Base-by-base conservation (phyloP, 2,113 vertebrate species). In the Sceloporus tristichus region DNA sequence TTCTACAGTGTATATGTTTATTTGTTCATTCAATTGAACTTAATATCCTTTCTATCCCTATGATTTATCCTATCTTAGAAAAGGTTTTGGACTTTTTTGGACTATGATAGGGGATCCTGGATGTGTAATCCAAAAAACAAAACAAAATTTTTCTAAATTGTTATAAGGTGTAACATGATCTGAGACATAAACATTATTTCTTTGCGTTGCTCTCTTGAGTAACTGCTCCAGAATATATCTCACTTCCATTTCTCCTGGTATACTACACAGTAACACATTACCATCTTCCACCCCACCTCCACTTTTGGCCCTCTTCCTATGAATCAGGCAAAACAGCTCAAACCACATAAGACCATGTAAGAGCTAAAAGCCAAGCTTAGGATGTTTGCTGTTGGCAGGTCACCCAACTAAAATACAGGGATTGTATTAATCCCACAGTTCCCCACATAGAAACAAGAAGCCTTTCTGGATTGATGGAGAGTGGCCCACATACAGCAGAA, bases 291-390 rank as follows among this genome's bases (percentile, higher is more conserved):
- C 54, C 23, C 21, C 21, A 4, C 66, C 42, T 59, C 73, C 21
- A 86, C 25, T 73, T 93, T 0, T 82, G 74, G 79, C 84, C n/a
- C 8, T 70, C 2, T 76, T 82, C 0, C 7, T 84, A 29, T 68
- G 25, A 21, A 68, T 73, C 81, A 79, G 54, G 66, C 76, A 11
- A 73, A 88, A 88, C 73, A 84, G 73, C 42, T 83, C 66, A 83
- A 88, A 54, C 62, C 71, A 83, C 13, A 77, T 53, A 82, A 77
- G n/a, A 21, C 76, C 16, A 56, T 38, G 4, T 29, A 70, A 86
- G 29, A 29, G 40, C 83, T 81, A 66, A 90, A 86, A 74, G 81
- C 75, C 76, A 76, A 89, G 84, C 13, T 86, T 59, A 71, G 25
- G 2, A 82, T 80, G 71, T 86, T 86, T 79, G 54, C 40, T 68